These are phyloP conservation scores for Paedocypris micromegethes DNA, from an alignment of 2,797 vertebrate species.

Conservation along the genomic window DNA sequence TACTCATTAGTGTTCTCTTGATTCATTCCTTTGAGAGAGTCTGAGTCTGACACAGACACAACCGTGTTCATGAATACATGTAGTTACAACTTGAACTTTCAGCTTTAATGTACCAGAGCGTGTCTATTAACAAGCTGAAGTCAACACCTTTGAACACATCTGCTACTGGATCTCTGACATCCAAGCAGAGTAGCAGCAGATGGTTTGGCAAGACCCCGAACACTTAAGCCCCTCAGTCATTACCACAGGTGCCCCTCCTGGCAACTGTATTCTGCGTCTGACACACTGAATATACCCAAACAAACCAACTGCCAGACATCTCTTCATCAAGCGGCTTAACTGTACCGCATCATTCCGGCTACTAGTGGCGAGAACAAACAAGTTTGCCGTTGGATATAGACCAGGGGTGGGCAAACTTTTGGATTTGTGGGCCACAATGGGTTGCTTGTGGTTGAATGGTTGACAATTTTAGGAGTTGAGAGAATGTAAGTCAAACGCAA, in stretches of 20 bases:
- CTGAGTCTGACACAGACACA: neutral
- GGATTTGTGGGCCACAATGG: no score
- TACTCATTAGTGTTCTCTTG: no score
- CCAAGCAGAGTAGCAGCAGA: slow-evolving; percentile 17
- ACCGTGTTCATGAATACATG: neutral
- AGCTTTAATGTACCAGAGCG: neutral
- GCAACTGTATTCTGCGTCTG: slow-evolving; percentile 2
- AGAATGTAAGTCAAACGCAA: no score
- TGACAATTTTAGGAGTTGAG: no score
- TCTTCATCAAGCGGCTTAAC: slow-evolving; percentile 6
- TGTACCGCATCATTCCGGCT: neutral
- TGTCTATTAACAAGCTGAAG: slow-evolving; percentile 7
- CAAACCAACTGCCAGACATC: slow-evolving; percentile 3
- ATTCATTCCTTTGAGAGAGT: neutral
- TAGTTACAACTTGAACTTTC: neutral
- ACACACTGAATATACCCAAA: slow-evolving; percentile 4
- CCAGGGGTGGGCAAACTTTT: no score
- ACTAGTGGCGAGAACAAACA: neutral
- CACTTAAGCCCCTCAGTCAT: slow-evolving; percentile 12
- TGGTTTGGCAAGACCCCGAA: slow-evolving; percentile 20
- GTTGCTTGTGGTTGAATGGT: no score
- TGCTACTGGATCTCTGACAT: slow-evolving; percentile 2
- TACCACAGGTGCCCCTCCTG: slow-evolving; percentile 21
- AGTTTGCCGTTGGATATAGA: no score
- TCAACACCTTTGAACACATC: slow-evolving; percentile 1